phyloP scores from a whole-genome alignment of 2,888 invertebrate species.

The Drosophila nr. perissopoda region DNA sequence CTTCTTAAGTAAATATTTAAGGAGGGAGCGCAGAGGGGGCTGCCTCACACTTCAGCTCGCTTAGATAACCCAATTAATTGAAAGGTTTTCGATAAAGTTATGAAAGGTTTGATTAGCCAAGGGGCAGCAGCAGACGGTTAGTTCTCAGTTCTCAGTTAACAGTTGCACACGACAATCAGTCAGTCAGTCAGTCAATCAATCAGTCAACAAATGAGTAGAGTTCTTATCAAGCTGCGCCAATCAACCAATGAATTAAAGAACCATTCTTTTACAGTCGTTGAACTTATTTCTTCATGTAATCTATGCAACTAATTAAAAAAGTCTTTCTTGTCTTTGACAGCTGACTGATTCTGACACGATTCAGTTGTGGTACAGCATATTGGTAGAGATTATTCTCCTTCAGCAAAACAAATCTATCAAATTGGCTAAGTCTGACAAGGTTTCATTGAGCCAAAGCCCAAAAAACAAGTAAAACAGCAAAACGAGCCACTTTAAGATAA shows the following conservation, averaged over 20 bases:
- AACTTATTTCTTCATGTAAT: conserved; percentile 30
- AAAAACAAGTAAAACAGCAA: conserved; percentile 9
- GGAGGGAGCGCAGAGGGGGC: background rate
- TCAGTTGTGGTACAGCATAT: background rate
- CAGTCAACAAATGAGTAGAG: conserved; percentile 35
- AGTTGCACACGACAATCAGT: background rate
- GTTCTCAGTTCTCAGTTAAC: background rate
- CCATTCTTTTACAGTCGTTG: conserved; percentile 50
- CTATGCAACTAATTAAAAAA: background rate
- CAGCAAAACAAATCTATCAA: conserved; percentile 54
- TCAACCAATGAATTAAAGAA: conserved; percentile 25
- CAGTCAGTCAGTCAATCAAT: conserved; percentile 26
- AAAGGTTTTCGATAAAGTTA: conserved; percentile 77
- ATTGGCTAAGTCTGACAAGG: conserved; percentile 34
- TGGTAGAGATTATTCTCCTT: background rate
- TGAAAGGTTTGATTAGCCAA: conserved; percentile 71
- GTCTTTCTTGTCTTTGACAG: background rate
- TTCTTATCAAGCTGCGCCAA: conserved; percentile 59
- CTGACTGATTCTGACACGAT: conserved; percentile 1
- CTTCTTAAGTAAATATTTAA: conserved; percentile 55
- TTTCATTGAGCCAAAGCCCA: background rate
- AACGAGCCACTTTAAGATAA: conserved; percentile 45
- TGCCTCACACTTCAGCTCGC: conserved; percentile 49
- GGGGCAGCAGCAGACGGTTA: conserved; percentile 3
- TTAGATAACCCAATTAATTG: conserved; percentile 79